phyloP scores from a whole-genome alignment of 2,888 invertebrate species.

The Pandemis heparana region DNA sequence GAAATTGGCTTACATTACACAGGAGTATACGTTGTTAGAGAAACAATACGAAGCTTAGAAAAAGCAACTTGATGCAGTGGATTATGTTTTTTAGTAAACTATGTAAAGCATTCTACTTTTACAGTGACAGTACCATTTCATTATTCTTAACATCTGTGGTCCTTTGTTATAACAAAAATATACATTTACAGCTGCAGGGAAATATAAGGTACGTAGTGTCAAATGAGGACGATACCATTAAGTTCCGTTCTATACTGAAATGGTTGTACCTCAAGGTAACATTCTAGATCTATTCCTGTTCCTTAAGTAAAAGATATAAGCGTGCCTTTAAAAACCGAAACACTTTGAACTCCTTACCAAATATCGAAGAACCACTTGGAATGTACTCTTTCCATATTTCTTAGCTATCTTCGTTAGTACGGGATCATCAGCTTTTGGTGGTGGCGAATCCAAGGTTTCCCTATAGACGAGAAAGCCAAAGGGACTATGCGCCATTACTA shows the following conservation, averaged over 20 bases:
- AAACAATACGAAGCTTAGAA: too few relatives aligned
- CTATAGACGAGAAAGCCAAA: constrained; percentile 81
- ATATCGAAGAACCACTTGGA: constrained; percentile 88
- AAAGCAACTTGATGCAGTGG: too few relatives aligned
- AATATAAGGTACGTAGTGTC: not conserved
- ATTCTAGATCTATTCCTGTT: not conserved
- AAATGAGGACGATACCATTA: not conserved
- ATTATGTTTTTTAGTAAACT: too few relatives aligned
- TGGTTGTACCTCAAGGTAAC: not conserved
- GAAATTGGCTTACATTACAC: too few relatives aligned
- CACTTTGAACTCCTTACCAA: constrained; percentile 79
- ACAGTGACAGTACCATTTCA: too few relatives aligned
- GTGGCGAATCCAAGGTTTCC: constrained; percentile 60
- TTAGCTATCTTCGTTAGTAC: constrained; percentile 83
- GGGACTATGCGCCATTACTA: constrained; percentile 91
- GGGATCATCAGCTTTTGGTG: constrained; percentile 83
- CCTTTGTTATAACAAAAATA: too few relatives aligned
- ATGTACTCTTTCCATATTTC: constrained; percentile 88
- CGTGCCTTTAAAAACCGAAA: not conserved
- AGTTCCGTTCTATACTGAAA: not conserved
- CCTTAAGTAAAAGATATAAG: too few relatives aligned
- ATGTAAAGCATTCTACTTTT: too few relatives aligned
- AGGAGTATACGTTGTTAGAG: too few relatives aligned
- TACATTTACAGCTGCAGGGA: too few relatives aligned
- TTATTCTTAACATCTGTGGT: too few relatives aligned